These are phyloP conservation scores for Pelodiscus sinensis DNA, from an alignment of 2,113 vertebrate genomes.

Conservation along the genomic window DNA sequence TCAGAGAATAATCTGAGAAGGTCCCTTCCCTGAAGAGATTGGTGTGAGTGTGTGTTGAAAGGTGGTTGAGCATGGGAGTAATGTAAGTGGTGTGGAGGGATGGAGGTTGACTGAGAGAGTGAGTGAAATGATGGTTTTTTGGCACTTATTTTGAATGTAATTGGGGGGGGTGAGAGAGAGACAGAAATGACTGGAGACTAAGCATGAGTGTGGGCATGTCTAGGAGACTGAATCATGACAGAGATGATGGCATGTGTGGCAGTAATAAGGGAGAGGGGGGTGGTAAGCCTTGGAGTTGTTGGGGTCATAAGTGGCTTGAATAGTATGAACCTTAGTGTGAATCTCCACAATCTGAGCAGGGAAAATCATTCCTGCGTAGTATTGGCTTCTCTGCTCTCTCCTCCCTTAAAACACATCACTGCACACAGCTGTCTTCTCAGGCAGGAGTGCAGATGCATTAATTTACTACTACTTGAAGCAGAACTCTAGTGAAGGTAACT, in stretches of 20 bases:
- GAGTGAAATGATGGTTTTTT: background rate
- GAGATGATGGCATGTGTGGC: background rate
- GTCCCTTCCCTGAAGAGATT: background rate
- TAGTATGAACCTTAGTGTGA: background rate
- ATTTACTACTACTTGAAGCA: accelerated
- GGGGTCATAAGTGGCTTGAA: background rate
- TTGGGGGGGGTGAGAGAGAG: background rate
- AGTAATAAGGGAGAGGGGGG: background rate
- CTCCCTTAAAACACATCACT: background rate
- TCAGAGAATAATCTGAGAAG: background rate
- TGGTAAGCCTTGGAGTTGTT: background rate
- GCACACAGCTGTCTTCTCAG: background rate
- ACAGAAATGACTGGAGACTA: too few relatives aligned
- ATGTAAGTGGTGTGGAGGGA: background rate
- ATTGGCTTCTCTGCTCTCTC: background rate
- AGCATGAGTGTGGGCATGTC: background rate
- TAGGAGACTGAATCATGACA: background rate
- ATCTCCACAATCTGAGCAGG: background rate
- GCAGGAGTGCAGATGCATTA: background rate
- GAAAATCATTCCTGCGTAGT: background rate
- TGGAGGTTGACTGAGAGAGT: background rate
- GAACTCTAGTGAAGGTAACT: background rate
- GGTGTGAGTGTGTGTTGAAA: accelerated
- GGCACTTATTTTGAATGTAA: background rate
- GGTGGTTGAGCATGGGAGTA: background rate